Evolutionary conservation across 1,140 invertebrate genomes (phyloP), one percentile per base, ranked within the genome.

Genomic region (Brachionus manjavacas): DNA sequence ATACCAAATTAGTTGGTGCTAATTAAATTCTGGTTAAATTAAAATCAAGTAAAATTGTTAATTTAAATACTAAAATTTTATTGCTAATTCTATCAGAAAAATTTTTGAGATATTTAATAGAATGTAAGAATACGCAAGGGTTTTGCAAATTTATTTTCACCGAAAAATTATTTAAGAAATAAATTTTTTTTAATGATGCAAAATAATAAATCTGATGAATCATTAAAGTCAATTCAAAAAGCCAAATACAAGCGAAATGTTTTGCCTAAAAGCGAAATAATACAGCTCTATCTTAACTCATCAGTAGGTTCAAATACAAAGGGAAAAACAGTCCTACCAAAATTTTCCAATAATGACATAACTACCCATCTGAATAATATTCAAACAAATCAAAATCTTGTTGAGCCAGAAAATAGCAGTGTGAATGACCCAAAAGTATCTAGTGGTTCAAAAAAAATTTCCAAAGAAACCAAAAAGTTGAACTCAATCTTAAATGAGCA

Each of bases 301-400:
- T 20, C 72, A 28, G 3, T 52, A 11, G 11, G 14, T 25, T 20
- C 43, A 0, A 76, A 49, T 25, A 4, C 41, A 8, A 76, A 76
- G 25, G 49, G 23, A 3, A 76, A 76, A 49, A 20, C 12, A 76
- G 72, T 76, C 14, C 25, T 76, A 14, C 72, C 72, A 49, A 76
- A 76, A 49, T 76, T 76, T 76, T 76, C 72, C 8, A 76, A 76
- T 25, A 11, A 49, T 52, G 72, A 76, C 23, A 20, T 76, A 9
- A 8, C 12, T 11, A 76, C 23, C 25, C 72, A 76, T 14, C 25
- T 76, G n/a, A 76, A 46, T 23, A 25, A 28, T 20, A 14, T 14
- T 3, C 41, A 23, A 52, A 4, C 43, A 14, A 20, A 31, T 16
- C 20, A 46, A 49, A 28, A 76, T 46, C 0, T n/a, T 11, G 7